Conservation (phyloP, 2,797 vertebrate genomes). For the Microctenopoma steveboyesi region DNA sequence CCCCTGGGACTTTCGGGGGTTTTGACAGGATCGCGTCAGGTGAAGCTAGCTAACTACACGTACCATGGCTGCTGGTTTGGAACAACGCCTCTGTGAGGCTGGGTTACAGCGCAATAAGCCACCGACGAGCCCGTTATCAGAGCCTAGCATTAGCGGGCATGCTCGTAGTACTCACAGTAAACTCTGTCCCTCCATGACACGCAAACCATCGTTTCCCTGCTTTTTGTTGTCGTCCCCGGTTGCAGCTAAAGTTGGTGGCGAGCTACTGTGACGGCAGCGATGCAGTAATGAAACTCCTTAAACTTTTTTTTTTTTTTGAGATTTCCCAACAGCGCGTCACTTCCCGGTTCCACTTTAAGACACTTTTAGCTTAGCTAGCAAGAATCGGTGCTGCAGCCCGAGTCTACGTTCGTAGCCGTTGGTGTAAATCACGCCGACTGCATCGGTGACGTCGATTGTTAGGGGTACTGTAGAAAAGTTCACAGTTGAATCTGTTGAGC, state of each 20-base stretch:
- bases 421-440: not conserved
- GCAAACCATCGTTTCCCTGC: constrained; percentile 27
- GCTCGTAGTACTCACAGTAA: constrained; percentile 54
- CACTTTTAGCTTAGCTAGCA: constrained; percentile 42
- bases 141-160: constrained; percentile 4
- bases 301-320: constrained; percentile 29
- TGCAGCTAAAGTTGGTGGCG: constrained; percentile 25
- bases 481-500: not conserved
- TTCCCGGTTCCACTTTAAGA: constrained; percentile 36
- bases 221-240: not conserved
- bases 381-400: not conserved
- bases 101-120: not conserved
- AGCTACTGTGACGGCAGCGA: constrained; percentile 12
- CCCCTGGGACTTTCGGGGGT: too few relatives aligned
- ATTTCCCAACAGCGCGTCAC: constrained; percentile 58
- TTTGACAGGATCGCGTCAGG: constrained; percentile 8
- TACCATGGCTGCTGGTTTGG: not conserved
- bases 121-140: not conserved
- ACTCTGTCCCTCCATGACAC: constrained; percentile 28
- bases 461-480: not conserved
- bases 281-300: not conserved
- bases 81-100: not conserved
- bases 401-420: not conserved
- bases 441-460: not conserved
- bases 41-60: not conserved